These are phyloP conservation scores for Fopius arisanus DNA, from an alignment of 1,140 invertebrate species.

Conservation along the genomic window DNA sequence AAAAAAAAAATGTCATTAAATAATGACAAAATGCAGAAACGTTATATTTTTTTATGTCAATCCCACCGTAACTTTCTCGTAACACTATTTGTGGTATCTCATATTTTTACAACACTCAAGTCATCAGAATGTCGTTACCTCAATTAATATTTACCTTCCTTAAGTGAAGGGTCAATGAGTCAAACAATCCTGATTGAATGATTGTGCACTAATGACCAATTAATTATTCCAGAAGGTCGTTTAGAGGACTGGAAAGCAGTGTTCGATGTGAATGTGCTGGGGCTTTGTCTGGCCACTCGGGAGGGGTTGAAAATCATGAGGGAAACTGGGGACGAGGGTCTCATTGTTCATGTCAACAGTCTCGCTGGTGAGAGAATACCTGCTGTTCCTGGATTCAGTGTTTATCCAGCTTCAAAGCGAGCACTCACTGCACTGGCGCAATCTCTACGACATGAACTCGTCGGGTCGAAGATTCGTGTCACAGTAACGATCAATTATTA, in stretches of 20 bases:
- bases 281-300: slow-evolving; percentile 64
- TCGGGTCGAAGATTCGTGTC: slow-evolving; percentile 54
- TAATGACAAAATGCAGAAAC: too few species aligned
- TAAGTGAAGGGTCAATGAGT: not conserved
- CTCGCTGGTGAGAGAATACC: slow-evolving; percentile 64
- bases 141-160: not conserved
- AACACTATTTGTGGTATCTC: too few species aligned
- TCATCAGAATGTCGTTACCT: too few species aligned
- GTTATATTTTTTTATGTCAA: too few species aligned
- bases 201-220: not conserved
- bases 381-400: slow-evolving; percentile 61
- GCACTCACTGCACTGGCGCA: slow-evolving; percentile 68
- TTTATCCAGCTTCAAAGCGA: slow-evolving; percentile 70
- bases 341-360: slow-evolving; percentile 53
- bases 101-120: too few species aligned
- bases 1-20: too few species aligned
- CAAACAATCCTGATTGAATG: not conserved
- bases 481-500: slow-evolving; percentile 36
- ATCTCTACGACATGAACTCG: slow-evolving; percentile 69
- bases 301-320: slow-evolving; percentile 67
- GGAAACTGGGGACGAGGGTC: slow-evolving; percentile 33
- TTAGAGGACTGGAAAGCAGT: slow-evolving; percentile 51
- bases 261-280: slow-evolving; percentile 68
- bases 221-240: slow-evolving; percentile 42
- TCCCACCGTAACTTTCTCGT: too few species aligned